These are phyloP conservation scores for Channa striata DNA, from an alignment of 2,797 vertebrate genomes.

Conservation along the genomic window DNA sequence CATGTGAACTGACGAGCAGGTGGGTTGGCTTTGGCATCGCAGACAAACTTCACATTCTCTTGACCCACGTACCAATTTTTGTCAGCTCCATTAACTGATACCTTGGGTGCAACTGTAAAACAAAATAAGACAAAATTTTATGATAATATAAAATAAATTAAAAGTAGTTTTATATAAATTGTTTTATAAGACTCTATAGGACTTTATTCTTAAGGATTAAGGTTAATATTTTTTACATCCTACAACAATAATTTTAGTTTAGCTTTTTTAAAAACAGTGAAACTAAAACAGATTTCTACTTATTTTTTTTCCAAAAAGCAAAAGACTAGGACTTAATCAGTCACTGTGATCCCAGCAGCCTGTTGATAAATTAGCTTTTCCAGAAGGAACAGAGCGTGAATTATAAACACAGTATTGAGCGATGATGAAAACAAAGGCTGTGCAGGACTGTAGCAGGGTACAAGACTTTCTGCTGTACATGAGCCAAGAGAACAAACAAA, in stretches of 20 bases:
- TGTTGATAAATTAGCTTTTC: constrained; percentile 66
- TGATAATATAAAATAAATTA: neutral
- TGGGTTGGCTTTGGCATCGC: constrained; percentile 94
- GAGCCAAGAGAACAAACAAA: constrained; percentile 70
- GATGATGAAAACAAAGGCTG: constrained; percentile 55
- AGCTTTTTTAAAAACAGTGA: neutral
- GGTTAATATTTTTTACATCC: neutral
- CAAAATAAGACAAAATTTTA: constrained; percentile 28
- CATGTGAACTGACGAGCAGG: constrained; percentile 89
- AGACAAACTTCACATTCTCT: constrained; percentile 91
- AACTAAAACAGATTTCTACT: constrained; percentile 11
- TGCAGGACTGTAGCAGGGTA: constrained; percentile 44
- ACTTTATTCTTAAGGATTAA: neutral
- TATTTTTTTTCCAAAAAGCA: constrained; percentile 16
- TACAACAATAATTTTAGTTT: neutral
- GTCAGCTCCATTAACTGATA: constrained; percentile 88
- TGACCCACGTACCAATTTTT: constrained; percentile 94
- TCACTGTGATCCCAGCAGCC: constrained; percentile 52
- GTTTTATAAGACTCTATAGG: no score
- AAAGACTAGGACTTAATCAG: constrained; percentile 38
- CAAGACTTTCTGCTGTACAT: constrained; percentile 52
- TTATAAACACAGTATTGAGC: constrained; percentile 55
- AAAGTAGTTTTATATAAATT: no score
- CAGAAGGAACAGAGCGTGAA: constrained; percentile 61
- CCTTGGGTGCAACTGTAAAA: constrained; percentile 90